These are phyloP conservation scores for Tyria jacobaeae DNA, from an alignment of 2,888 invertebrate species.

Conservation along the genomic window DNA sequence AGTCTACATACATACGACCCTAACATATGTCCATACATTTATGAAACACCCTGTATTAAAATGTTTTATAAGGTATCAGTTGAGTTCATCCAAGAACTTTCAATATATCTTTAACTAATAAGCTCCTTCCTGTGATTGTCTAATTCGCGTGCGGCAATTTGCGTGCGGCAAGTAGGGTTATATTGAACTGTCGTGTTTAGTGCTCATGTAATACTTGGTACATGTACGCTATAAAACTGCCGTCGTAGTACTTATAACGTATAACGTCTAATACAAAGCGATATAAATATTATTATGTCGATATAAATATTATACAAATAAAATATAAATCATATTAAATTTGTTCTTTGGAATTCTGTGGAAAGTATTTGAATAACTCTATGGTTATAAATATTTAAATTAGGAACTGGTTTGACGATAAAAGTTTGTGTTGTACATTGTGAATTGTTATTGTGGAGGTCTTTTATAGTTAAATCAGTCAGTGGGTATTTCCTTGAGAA, in stretches of 20 bases:
- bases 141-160: background rate
- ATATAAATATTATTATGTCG: conserved; percentile 9
- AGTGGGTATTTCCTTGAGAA: background rate
- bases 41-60: too few relatives aligned
- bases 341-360: background rate
- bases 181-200: background rate
- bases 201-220: background rate
- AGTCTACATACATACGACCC: too few relatives aligned
- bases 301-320: background rate
- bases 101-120: too few relatives aligned
- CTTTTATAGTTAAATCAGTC: background rate
- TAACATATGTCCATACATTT: too few relatives aligned
- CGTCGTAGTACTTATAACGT: conserved; percentile 32
- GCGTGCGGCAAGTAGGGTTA: background rate
- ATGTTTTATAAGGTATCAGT: too few relatives aligned
- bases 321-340: background rate
- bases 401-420: background rate
- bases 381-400: conserved; percentile 1
- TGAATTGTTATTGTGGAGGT: background rate
- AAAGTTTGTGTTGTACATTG: background rate
- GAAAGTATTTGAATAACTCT: background rate
- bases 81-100: too few relatives aligned
- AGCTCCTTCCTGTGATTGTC: too few relatives aligned
- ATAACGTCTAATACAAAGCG: background rate
- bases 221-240: conserved; percentile 24